Evolutionary conservation across 35 echinoderm and acorn worm species (phyloP).

Genomic region (Holothuria glaberrima): DNA sequence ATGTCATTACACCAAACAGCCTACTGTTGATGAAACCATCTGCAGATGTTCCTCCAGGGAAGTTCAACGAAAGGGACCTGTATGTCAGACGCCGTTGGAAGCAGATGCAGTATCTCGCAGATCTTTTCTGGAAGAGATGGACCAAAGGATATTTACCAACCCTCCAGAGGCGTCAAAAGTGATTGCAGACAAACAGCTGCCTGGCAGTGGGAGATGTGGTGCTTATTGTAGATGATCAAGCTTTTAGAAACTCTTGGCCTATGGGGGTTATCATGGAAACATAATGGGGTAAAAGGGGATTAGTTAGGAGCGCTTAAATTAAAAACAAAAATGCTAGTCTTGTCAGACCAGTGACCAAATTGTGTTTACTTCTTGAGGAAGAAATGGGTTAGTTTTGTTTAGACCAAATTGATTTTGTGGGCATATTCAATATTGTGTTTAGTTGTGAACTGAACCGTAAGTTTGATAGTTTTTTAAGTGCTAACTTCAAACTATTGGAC

Average conservation of each 20-base stretch:
- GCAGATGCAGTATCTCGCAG: slow-evolving; percentile 58
- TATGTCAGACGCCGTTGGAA: slow-evolving; percentile 59
- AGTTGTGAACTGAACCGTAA: too few species aligned
- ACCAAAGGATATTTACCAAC: slow-evolving; percentile 56
- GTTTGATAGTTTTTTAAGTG: too few species aligned
- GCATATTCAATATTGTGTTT: too few species aligned
- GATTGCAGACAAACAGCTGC: slow-evolving; percentile 20
- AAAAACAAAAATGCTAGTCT: background rate
- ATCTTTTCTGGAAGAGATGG: slow-evolving; percentile 67
- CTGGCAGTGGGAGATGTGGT: slow-evolving; percentile 60
- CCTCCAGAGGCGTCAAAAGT: slow-evolving; percentile 55
- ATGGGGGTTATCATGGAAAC: background rate
- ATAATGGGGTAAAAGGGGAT: background rate
- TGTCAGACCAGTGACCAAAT: too few species aligned
- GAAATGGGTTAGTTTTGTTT: too few species aligned
- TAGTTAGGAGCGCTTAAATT: slow-evolving; percentile 6
- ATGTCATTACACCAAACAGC: slow-evolving; percentile 56
- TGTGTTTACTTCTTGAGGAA: too few species aligned
- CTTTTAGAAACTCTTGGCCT: slow-evolving; percentile 19
- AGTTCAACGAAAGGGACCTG: slow-evolving; percentile 34
- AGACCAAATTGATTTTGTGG: too few species aligned
- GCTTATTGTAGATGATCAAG: slow-evolving; percentile 48
- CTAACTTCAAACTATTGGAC: background rate
- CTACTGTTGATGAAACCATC: slow-evolving; percentile 4
- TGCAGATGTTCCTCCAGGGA: slow-evolving; percentile 3